Conservation (phyloP, 2,888 invertebrate species). For the Melanotus villosus region DNA sequence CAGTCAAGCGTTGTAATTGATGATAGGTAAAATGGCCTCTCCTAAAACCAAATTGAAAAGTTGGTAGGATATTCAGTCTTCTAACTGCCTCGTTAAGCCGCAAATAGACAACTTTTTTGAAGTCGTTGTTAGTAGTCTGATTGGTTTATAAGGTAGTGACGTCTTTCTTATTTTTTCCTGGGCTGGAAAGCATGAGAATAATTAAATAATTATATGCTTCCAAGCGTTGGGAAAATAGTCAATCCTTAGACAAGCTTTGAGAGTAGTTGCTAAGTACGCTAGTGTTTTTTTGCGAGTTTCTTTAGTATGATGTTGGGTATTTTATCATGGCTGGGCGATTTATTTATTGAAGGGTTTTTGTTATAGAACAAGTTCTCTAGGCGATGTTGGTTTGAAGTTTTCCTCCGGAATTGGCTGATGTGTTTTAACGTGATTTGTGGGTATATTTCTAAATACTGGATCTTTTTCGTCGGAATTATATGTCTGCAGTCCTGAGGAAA, state of each 20-base stretch:
- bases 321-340: constrained; percentile 1
- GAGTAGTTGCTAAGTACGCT: neutral
- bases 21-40: too few species aligned
- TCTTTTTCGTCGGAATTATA: neutral
- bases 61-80: neutral
- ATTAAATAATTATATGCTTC: constrained; percentile 1
- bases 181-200: neutral
- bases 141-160: neutral
- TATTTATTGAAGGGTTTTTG: neutral
- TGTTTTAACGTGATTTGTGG: neutral
- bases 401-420: neutral
- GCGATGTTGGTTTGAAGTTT: constrained; percentile 2
- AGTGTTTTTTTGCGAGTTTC: neutral
- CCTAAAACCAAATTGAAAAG: neutral
- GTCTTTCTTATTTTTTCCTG: neutral
- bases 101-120: neutral
- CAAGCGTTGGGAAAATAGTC: neutral
- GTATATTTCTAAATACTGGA: neutral
- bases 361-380: neutral
- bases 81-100: neutral
- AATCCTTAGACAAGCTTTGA: neutral
- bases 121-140: neutral
- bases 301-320: constrained; percentile 8
- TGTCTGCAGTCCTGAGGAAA: neutral
- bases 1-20: too few species aligned